phyloP scores from a whole-genome alignment of 1,140 invertebrate genomes.

The Ostrea denselamellosa region DNA sequence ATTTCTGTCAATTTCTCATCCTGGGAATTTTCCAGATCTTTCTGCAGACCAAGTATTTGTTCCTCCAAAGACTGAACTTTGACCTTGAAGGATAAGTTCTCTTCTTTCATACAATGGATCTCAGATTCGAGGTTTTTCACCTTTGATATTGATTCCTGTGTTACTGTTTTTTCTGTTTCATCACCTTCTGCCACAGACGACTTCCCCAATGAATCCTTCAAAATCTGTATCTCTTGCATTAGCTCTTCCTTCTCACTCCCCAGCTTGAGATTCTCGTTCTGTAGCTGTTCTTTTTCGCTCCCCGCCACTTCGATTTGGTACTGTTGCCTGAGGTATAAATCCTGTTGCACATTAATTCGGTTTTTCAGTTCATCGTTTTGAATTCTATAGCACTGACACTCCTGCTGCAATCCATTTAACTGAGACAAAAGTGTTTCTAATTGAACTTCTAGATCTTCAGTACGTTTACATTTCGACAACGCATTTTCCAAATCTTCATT shows the following conservation, averaged over 20 bases:
- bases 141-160: background rate
- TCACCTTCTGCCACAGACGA: background rate
- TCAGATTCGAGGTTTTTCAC: background rate
- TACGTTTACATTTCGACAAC: background rate
- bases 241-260: slow-evolving; percentile 26
- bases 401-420: slow-evolving; percentile 56
- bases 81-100: background rate
- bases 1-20: background rate
- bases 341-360: slow-evolving; percentile 67
- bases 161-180: background rate
- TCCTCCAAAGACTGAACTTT: slow-evolving; percentile 24
- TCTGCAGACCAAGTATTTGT: slow-evolving; percentile 5
- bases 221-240: background rate
- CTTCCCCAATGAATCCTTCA: background rate
- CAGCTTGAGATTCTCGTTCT: background rate
- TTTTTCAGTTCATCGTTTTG: slow-evolving; percentile 67
- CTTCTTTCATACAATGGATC: background rate
- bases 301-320: slow-evolving; percentile 54
- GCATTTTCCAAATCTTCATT: slow-evolving; percentile 42
- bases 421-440: slow-evolving; percentile 45
- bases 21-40: slow-evolving; percentile 24
- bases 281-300: slow-evolving; percentile 20
- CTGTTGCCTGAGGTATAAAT: slow-evolving; percentile 57
- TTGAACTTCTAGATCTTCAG: slow-evolving; percentile 41
- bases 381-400: slow-evolving; percentile 56